Evolutionary conservation across 2,888 invertebrate genomes (phyloP).

Genomic region (Tyria jacobaeae): DNA sequence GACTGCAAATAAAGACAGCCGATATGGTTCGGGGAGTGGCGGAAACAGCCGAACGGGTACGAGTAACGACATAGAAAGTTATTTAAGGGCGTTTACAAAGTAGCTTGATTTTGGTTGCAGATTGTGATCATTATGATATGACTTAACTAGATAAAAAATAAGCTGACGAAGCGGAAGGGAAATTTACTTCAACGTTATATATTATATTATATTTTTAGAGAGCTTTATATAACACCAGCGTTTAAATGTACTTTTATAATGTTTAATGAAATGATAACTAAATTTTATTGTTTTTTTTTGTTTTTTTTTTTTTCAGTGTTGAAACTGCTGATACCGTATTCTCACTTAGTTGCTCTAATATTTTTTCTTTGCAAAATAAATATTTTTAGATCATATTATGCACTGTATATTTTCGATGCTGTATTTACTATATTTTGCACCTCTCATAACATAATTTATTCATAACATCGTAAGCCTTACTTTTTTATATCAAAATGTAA

Average conservation of each 20-base stretch:
- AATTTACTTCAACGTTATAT: constrained; percentile 14
- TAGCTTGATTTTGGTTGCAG: constrained; percentile 48
- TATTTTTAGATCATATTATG: no score
- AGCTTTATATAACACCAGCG: constrained; percentile 12
- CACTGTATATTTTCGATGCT: no score
- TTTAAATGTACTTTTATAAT: constrained; percentile 6
- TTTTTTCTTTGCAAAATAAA: no score
- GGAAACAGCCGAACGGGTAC: constrained; percentile 66
- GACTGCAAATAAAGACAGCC: constrained; percentile 68
- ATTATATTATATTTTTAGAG: constrained; percentile 2
- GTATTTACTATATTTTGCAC: no score
- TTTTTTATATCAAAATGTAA: no score
- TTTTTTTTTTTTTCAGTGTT: not conserved
- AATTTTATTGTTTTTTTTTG: not conserved
- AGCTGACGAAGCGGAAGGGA: constrained; percentile 20
- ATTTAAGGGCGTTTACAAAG: constrained; percentile 65
- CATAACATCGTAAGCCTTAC: no score
- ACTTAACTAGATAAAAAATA: constrained; percentile 46
- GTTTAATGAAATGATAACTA: not conserved
- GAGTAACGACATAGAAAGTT: constrained; percentile 61
- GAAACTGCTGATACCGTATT: not conserved
- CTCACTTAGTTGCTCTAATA: not conserved
- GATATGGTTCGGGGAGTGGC: constrained; percentile 63
- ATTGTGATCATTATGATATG: constrained; percentile 49
- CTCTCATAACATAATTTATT: no score